Percentiles rank a stretch among this genome's conserved stretches.
Conservation (phyloP, 2,888 invertebrate genomes). For the Habroteleia sp. region DNA sequence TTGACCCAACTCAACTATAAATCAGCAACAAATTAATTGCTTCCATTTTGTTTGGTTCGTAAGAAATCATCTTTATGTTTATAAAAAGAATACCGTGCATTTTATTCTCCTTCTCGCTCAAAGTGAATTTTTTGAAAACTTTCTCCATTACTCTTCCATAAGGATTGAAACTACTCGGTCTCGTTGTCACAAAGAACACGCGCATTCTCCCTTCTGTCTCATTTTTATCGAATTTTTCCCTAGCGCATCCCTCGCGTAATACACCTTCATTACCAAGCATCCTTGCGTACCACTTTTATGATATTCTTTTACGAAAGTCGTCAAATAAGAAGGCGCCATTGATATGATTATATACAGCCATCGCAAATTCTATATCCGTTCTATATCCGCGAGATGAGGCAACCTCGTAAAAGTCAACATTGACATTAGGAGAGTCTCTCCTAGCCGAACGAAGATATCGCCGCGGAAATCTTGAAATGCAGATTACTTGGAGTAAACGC, state of each 20-base stretch:
- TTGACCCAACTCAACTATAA: too few species aligned
- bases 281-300: slow-evolving; percentile 29
- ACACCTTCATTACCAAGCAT: slow-evolving; percentile 38
- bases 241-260: slow-evolving; percentile 20
- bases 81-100: background rate
- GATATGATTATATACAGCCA: slow-evolving; percentile 42
- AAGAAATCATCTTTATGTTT: background rate
- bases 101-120: slow-evolving; percentile 6
- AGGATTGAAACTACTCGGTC: slow-evolving; percentile 32
- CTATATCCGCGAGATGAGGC: slow-evolving; percentile 6
- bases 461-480: slow-evolving; percentile 76
- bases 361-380: slow-evolving; percentile 13
- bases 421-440: slow-evolving; percentile 47
- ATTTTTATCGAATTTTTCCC: slow-evolving; percentile 45
- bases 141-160: slow-evolving; percentile 46
- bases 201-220: slow-evolving; percentile 11
- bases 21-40: slow-evolving; percentile 8
- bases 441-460: slow-evolving; percentile 62
- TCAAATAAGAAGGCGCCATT: slow-evolving; percentile 26
- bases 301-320: slow-evolving; percentile 18
- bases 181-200: slow-evolving; percentile 26
- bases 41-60: background rate
- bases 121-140: slow-evolving; percentile 52
- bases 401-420: slow-evolving; percentile 44
- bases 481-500: slow-evolving; percentile 69